Conservation (phyloP, 2,113 vertebrate genomes). For the Macaca nemestrina region DNA sequence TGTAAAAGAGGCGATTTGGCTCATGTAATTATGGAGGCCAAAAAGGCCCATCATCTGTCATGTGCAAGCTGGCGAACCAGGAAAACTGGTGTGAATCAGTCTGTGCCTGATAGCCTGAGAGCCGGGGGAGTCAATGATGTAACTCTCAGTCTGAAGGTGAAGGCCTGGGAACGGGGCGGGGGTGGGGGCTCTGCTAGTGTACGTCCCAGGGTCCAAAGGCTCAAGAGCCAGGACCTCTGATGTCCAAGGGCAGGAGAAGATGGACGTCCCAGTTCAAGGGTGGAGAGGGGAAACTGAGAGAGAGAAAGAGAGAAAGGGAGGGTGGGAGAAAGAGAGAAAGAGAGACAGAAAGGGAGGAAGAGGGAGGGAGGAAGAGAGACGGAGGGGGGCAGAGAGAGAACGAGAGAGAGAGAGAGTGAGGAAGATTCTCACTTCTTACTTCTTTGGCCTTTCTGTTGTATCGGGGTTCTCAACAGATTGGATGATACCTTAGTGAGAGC, state of each 20-base stretch:
- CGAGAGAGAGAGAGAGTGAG: neutral
- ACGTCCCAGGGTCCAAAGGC: no score
- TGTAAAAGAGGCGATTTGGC: neutral
- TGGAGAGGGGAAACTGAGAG: no score
- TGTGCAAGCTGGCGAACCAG: neutral
- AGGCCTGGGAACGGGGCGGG: neutral
- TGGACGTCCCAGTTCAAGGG: no score
- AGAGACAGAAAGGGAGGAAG: neutral
- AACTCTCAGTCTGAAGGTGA: neutral
- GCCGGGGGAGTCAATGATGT: no score
- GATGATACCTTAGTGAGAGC: neutral
- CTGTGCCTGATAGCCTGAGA: no score
- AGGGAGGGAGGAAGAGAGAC: neutral
- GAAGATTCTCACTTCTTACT: neutral
- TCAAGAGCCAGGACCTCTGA: no score
- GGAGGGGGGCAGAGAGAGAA: no score
- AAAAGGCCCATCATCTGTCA: neutral
- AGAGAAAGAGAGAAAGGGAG: neutral
- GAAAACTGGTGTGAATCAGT: neutral
- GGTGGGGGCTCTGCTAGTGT: no score
- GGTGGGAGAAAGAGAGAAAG: no score
- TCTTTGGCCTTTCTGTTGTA: neutral
- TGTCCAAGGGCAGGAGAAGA: neutral
- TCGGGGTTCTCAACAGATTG: neutral
- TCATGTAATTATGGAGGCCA: no score